Evolutionary conservation across 1,140 invertebrate species (phyloP).

Genomic region (Aphaenogaster floridana): DNA sequence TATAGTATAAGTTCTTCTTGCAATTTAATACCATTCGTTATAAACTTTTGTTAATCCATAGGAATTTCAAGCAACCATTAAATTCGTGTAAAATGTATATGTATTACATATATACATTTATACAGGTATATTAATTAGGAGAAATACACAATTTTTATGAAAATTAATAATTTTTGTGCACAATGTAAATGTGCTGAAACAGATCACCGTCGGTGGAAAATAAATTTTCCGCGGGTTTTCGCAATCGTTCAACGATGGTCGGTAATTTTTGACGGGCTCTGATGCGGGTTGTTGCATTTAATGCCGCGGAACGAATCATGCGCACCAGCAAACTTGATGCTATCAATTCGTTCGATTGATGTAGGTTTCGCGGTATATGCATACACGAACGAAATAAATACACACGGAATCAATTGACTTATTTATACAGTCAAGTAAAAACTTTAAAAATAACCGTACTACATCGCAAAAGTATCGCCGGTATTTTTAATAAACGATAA

Average conservation of each 20-base stretch:
- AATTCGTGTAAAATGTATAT: not conserved
- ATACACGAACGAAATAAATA: constrained; percentile 59
- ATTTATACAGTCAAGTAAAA: constrained; percentile 32
- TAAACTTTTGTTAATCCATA: constrained; percentile 22
- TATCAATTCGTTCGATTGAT: constrained; percentile 72
- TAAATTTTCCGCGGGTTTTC: constrained; percentile 50
- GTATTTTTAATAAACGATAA: constrained; percentile 40
- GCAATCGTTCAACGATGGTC: constrained; percentile 41
- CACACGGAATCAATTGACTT: constrained; percentile 61
- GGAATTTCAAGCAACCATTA: not conserved
- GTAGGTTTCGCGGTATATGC: constrained; percentile 30
- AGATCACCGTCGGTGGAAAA: constrained; percentile 31
- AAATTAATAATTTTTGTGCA: constrained; percentile 21
- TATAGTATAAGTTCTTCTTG: not conserved
- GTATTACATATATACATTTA: constrained; percentile 1
- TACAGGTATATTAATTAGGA: not conserved
- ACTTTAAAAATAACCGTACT: constrained; percentile 48
- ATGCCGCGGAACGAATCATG: constrained; percentile 67
- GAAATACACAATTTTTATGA: constrained; percentile 25
- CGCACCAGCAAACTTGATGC: constrained; percentile 63
- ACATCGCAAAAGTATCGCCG: not conserved
- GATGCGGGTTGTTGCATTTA: constrained; percentile 64
- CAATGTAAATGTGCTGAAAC: not conserved
- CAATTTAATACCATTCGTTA: not conserved
- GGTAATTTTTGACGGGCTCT: constrained; percentile 36